phyloP scores from a whole-genome alignment of 2,888 invertebrate species.

The Caenorhabditis zanzibari region DNA sequence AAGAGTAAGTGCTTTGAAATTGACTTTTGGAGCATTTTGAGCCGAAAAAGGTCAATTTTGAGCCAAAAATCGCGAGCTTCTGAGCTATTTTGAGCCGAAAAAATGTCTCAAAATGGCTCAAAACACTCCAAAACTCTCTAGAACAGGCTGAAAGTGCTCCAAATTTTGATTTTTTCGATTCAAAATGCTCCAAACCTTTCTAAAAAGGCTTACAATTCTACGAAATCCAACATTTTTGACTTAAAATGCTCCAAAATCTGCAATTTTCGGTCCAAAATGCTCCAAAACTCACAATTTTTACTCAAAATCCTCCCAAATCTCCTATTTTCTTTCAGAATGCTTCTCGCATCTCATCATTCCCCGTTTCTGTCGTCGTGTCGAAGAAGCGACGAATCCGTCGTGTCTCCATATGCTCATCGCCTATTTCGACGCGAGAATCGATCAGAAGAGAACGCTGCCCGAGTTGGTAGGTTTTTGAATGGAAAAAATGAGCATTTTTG shows the following conservation, averaged over 20 bases:
- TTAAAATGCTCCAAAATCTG: too few species aligned
- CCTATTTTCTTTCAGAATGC: slow-evolving; percentile 48
- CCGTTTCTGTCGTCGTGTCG: slow-evolving; percentile 58
- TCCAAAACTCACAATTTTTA: not conserved
- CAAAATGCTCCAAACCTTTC: not conserved
- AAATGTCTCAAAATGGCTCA: too few species aligned
- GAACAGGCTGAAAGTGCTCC: too few species aligned
- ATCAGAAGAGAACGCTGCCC: slow-evolving; percentile 16
- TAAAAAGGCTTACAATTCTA: not conserved
- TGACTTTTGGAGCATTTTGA: not conserved
- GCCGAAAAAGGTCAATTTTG: not conserved
- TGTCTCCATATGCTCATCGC: slow-evolving; percentile 65
- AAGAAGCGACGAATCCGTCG: slow-evolving; percentile 56
- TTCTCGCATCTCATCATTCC: slow-evolving; percentile 59
- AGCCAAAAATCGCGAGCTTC: too few species aligned
- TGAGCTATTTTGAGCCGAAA: too few species aligned
- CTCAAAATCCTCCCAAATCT: not conserved
- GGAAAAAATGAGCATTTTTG: not conserved
- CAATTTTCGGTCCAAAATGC: too few species aligned
- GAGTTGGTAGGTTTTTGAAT: slow-evolving; percentile 33
- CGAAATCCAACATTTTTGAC: too few species aligned
- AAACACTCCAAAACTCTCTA: too few species aligned
- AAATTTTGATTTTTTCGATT: not conserved
- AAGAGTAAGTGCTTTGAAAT: slow-evolving; percentile 30
- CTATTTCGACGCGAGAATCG: slow-evolving; percentile 66